phyloP scores from a whole-genome alignment of 2,113 vertebrate species.

The Acanthisitta chloris region DNA sequence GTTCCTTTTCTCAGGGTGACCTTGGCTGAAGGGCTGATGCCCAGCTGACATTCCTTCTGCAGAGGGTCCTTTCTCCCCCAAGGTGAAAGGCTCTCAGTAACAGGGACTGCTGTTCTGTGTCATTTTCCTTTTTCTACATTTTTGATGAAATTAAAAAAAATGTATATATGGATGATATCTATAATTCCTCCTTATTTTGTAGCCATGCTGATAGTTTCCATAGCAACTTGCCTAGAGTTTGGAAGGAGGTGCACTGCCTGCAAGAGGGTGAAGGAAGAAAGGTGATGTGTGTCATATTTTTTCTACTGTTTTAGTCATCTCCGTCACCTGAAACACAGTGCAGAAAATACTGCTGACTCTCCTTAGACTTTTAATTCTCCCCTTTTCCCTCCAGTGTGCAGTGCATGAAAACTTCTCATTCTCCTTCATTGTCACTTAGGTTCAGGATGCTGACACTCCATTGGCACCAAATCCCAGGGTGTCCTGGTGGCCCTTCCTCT shows the following conservation, averaged over 20 bases:
- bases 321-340: not conserved
- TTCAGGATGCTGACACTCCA: not conserved
- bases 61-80: not conserved
- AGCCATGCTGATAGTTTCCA: not conserved
- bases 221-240: conserved; percentile 3
- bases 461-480: fast-evolving
- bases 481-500: not conserved
- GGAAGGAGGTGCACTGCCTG: not conserved
- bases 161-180: not conserved
- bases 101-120: not conserved
- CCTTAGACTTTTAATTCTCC: not conserved
- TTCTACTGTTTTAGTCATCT: not conserved
- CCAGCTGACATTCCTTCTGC: not conserved
- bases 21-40: not conserved
- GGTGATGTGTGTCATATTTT: not conserved
- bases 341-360: not conserved
- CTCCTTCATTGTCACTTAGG: not conserved
- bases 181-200: not conserved
- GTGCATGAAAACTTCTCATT: not conserved
- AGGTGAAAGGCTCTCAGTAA: not conserved
- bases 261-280: not conserved
- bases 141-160: not conserved
- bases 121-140: not conserved
- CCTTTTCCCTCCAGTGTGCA: not conserved
- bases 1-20: not conserved